Evolutionary conservation across 2,888 invertebrate genomes (phyloP).

Genomic region (Luffia ferchaultella): DNA sequence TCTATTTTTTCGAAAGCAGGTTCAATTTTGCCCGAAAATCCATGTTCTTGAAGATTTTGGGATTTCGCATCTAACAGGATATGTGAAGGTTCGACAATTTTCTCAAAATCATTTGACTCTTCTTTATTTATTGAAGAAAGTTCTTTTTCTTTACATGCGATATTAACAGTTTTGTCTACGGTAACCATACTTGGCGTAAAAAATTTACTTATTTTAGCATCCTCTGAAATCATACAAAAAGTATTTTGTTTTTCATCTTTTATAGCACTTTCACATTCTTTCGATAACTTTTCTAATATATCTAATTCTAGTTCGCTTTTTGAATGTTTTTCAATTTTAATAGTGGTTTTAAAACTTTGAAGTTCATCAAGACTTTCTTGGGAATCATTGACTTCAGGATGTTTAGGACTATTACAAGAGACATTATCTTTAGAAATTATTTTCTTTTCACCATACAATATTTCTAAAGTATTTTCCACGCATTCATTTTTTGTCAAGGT

Average conservation of each 20-base stretch:
- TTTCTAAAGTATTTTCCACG: constrained; percentile 31
- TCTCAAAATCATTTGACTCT: neutral
- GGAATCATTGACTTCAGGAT: neutral
- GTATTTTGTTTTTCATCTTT: neutral
- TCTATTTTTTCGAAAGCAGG: neutral
- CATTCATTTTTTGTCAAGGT: neutral
- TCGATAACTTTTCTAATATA: neutral
- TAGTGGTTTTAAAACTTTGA: neutral
- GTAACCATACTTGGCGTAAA: constrained; percentile 28
- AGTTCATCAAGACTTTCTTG: too few relatives aligned
- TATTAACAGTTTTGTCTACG: neutral
- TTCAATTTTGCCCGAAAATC: neutral
- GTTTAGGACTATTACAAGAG: neutral
- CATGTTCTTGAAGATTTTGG: neutral
- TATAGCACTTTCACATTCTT: neutral
- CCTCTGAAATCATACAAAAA: neutral
- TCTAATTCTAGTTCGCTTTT: neutral
- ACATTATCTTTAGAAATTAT: neutral
- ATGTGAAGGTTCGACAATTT: neutral
- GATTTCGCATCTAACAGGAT: neutral
- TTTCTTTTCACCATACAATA: constrained; percentile 46
- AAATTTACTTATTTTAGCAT: constrained; percentile 32
- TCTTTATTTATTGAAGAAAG: neutral
- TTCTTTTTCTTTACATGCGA: neutral
- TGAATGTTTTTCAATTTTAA: neutral